Conservation (phyloP, 2,113 vertebrate species). For the Procavia capensis region DNA sequence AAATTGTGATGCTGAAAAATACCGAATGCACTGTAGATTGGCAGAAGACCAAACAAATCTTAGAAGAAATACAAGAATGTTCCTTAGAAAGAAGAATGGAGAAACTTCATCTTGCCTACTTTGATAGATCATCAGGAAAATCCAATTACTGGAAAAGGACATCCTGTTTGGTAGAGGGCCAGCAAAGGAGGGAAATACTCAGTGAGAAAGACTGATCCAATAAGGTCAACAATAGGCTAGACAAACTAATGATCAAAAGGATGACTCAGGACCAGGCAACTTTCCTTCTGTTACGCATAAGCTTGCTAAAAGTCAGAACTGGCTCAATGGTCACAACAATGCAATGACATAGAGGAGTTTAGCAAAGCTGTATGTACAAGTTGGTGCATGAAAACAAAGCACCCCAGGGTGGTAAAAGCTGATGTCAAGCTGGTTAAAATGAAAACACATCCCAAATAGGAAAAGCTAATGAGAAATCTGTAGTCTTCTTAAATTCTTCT, state of each 20-base stretch:
- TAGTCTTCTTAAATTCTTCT: not conserved
- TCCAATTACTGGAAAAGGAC: not conserved
- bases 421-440: not conserved
- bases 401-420: not conserved
- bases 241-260: not conserved
- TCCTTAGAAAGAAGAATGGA: not conserved
- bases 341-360: not conserved
- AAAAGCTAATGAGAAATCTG: not conserved
- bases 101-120: not conserved
- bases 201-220: not conserved
- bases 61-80: not conserved
- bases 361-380: not conserved
- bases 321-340: not conserved
- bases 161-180: not conserved
- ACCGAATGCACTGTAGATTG: not conserved
- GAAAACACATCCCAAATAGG: not conserved
- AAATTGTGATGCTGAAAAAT: not conserved
- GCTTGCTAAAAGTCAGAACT: not conserved
- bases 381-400: not conserved
- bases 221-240: not conserved
- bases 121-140: not conserved
- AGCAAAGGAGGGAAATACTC: not conserved
- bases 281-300: not conserved
- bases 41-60: not conserved
- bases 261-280: not conserved